A percentile compares a stretch with the other conserved stretches of the same genome.
phyloP scores from a whole-genome alignment of 2,888 invertebrate species.

The Eupelmus urozonus region DNA sequence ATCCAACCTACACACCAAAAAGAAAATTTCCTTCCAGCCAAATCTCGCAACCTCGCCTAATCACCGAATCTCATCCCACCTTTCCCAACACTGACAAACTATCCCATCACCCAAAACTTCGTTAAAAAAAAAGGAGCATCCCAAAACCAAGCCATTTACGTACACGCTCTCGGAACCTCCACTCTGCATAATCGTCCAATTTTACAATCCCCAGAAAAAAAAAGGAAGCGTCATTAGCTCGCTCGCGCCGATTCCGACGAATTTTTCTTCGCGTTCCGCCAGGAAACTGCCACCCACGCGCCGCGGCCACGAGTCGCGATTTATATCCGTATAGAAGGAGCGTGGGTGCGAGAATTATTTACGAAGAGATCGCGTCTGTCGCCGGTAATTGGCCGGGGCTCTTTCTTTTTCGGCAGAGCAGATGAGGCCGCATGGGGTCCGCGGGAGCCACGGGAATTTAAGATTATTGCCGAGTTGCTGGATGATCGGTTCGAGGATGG shows the following conservation, averaged over 20 bases:
- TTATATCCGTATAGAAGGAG: not conserved
- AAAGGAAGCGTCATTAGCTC: conserved; percentile 14
- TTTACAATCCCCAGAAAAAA: conserved; percentile 36
- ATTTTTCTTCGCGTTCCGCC: not conserved
- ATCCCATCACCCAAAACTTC: conserved; percentile 16
- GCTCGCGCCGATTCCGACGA: conserved; percentile 20
- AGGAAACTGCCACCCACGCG: conserved; percentile 34
- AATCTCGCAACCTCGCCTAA: not conserved
- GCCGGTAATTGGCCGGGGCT: conserved; percentile 9
- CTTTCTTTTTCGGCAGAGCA: not conserved
- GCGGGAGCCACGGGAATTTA: conserved; percentile 5
- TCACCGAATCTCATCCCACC: not conserved
- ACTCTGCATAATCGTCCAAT: conserved; percentile 26
- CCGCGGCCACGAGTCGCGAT: not conserved
- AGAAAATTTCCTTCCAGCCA: no score
- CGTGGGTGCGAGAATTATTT: conserved; percentile 45
- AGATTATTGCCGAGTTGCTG: conserved; percentile 1
- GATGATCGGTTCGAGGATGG: not conserved
- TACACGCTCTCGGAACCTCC: not conserved
- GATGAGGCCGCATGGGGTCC: conserved; percentile 25
- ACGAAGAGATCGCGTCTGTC: conserved; percentile 23
- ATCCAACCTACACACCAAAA: no score
- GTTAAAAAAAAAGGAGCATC: not conserved
- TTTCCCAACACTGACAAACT: conserved; percentile 1
- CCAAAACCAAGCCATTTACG: not conserved